These are phyloP conservation scores for Anastatus disparis DNA, from an alignment of 1,140 invertebrate species.

Conservation along the genomic window DNA sequence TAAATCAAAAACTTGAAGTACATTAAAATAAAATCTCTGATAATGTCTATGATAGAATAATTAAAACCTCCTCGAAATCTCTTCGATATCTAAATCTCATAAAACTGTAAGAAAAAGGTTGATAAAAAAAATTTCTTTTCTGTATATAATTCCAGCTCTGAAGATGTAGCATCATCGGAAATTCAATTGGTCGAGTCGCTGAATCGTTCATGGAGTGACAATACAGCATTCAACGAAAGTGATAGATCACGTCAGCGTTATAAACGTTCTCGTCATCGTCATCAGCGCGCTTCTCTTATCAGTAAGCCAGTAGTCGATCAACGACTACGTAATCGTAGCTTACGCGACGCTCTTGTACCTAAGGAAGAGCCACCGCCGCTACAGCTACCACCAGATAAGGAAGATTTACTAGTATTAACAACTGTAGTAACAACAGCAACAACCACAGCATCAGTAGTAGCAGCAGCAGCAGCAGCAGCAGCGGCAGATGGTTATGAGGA, in stretches of 20 bases:
- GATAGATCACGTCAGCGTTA: slow-evolving; percentile 12
- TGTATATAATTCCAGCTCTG: slow-evolving; percentile 11
- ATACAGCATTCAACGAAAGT: slow-evolving; percentile 19
- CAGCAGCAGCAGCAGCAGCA: not conserved
- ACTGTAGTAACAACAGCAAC: too few species aligned
- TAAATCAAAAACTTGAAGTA: too few species aligned
- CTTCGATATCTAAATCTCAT: too few species aligned
- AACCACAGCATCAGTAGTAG: too few species aligned
- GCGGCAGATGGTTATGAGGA: not conserved
- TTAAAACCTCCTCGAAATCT: too few species aligned
- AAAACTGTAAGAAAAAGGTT: too few species aligned
- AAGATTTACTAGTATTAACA: too few species aligned
- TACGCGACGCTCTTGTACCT: slow-evolving; percentile 36
- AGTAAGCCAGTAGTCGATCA: slow-evolving; percentile 9
- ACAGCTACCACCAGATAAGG: too few species aligned
- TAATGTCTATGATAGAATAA: too few species aligned
- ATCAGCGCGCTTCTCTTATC: not conserved
- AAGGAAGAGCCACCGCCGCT: slow-evolving; percentile 42
- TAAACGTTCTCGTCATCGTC: too few species aligned
- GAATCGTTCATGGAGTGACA: slow-evolving; percentile 31
- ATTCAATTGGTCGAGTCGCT: slow-evolving; percentile 35
- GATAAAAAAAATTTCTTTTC: too few species aligned
- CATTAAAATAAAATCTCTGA: too few species aligned
- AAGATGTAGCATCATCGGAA: slow-evolving; percentile 1
- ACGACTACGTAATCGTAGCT: slow-evolving; percentile 2